phyloP scores from a whole-genome alignment of 2,113 vertebrate species.

The Microcebus jonahi region DNA sequence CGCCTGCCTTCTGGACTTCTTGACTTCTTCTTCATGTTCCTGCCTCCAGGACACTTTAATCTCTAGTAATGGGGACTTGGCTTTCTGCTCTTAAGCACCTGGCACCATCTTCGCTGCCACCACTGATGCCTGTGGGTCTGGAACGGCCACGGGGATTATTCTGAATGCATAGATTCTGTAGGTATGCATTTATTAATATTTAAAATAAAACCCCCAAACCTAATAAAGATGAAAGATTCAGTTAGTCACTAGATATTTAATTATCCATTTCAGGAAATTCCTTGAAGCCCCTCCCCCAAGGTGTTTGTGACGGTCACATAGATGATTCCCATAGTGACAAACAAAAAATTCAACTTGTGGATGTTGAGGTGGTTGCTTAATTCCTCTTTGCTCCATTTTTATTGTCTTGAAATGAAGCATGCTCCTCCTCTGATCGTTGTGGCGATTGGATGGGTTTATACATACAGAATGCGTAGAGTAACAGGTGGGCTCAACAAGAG shows the following conservation, averaged over 20 bases:
- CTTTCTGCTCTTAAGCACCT: neutral
- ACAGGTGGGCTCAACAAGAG: neutral
- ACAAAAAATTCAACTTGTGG: neutral
- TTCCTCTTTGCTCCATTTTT: neutral
- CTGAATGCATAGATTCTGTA: neutral
- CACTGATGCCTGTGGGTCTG: neutral
- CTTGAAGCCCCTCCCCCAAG: neutral
- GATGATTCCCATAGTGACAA: neutral
- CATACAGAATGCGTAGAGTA: neutral
- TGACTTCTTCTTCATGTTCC: neutral
- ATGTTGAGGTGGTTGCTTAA: neutral
- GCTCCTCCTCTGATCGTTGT: neutral
- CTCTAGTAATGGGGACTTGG: neutral
- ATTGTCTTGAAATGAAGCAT: neutral
- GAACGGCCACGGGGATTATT: neutral
- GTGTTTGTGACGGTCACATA: neutral
- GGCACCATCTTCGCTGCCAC: rapidly evolving
- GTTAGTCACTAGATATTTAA: neutral
- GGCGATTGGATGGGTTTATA: neutral
- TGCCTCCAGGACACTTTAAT: neutral
- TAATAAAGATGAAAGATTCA: neutral
- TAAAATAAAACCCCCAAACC: neutral
- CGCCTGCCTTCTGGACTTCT: neutral
- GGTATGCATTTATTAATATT: neutral
- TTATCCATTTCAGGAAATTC: neutral